Conservation (phyloP, 2,888 invertebrate species). For the Eueremaeus valkanovi region DNA sequence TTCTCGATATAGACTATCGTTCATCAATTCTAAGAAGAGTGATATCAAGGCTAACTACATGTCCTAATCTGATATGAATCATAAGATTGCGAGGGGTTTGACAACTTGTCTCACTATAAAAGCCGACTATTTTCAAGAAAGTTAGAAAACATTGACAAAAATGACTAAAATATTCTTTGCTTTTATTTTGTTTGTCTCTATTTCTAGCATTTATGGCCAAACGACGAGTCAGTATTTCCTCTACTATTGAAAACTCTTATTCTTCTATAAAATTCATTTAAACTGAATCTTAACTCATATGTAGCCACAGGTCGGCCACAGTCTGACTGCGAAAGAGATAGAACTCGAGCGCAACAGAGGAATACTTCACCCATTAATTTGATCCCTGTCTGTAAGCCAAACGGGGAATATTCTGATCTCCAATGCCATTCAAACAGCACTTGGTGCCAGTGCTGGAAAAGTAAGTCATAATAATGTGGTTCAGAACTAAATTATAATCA, state of each 20-base stretch:
- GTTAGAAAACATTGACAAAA: not conserved
- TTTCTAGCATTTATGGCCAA: not conserved
- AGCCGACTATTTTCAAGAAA: not conserved
- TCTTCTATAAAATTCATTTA: not conserved
- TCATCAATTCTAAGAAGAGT: not conserved
- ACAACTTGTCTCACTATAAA: not conserved
- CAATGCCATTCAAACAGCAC: constrained; percentile 36
- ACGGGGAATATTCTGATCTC: constrained; percentile 32
- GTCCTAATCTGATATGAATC: not conserved
- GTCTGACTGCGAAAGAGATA: not conserved
- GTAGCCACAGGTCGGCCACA: not conserved
- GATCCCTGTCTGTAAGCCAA: constrained; percentile 32
- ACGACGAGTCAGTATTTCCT: not conserved
- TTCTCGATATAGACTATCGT: no score
- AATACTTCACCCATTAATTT: not conserved
- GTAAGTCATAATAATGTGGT: not conserved
- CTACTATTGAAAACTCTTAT: not conserved
- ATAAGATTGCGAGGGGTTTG: not conserved
- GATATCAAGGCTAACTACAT: not conserved
- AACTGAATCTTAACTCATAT: not conserved
- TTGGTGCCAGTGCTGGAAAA: constrained; percentile 41
- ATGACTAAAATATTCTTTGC: not conserved
- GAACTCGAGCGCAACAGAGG: not conserved
- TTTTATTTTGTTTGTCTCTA: not conserved
- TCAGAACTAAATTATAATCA: not conserved